Evolutionary conservation across 2,113 vertebrate species (phyloP), one percentile per base, ranked within the genome.

Genomic region (Lampris incognitus): DNA sequence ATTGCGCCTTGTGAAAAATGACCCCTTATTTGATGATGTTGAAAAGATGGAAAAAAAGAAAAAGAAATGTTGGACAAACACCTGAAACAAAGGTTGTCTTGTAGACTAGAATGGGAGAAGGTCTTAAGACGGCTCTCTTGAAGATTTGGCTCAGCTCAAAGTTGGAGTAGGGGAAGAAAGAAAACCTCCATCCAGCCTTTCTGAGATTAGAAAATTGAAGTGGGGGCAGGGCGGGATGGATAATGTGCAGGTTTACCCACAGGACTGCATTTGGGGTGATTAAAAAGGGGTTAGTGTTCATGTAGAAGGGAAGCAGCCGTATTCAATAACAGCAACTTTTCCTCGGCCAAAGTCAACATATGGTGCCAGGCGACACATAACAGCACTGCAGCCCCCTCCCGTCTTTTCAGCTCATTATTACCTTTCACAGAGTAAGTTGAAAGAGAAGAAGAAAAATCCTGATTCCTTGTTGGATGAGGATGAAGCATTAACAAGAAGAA

Each of bases 341-440:
- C 56, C 78, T 85, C 83, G n/a, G 90, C 91, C 91, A 93, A 93
- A 88, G 52, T 73, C 87, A 92, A 93, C 92, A 93, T 92, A 84
- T 92, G 82, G 72, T 81, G 81, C 41, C 36, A 46, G 85, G 79
- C 60, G 60, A 90, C 68, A 84, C 78, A 75, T 55, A 78, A 70
- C 64, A 81, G 60, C 60, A 67, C 66, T 65, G 57, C 63, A 3
- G 38, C 44, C 68, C 66, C 65, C 50, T 13, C 57, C n/a, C 24
- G 77, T 52, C 76, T 58, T 88, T 85, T 86, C 59, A 87, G 78
- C 65, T 82, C 75, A 83, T 88, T 74, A 82, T 71, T 69, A 44
- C 65, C 49, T 66, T 89, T 87, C 69, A 80, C 66, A 24, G 24
- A 24, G 24, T 24, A 24, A 24, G 39, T 58, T 57, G 48, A 65